Evolutionary conservation across 2,888 invertebrate species (phyloP).

Genomic region (Lordiphosa fenestrarum): DNA sequence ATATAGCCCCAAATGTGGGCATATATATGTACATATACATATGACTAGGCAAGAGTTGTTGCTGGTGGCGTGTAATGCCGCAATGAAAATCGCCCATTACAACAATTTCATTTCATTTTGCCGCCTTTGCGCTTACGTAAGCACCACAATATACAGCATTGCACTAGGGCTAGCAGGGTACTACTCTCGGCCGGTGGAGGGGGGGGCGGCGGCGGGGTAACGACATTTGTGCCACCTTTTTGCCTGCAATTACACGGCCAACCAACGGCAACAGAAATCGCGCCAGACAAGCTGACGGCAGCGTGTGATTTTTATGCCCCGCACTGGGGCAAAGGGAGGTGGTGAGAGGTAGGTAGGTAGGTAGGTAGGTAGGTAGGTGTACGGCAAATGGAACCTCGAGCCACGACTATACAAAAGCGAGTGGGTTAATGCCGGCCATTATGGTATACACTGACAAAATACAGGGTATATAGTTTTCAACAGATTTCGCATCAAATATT

Average conservation of each 20-base stretch:
- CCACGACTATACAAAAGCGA: background rate
- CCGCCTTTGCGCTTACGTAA: constrained; percentile 71
- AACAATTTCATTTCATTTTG: constrained; percentile 73
- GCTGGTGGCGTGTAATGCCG: constrained; percentile 60
- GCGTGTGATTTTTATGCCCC: constrained; percentile 63
- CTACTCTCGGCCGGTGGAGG: constrained; percentile 11
- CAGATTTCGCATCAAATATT: too few relatives aligned
- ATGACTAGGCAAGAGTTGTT: constrained; percentile 33
- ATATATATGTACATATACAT: background rate
- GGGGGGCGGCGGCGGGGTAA: constrained; percentile 11
- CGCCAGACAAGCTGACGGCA: constrained; percentile 72
- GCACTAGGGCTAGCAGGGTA: constrained; percentile 37
- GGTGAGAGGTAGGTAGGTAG: too few relatives aligned
- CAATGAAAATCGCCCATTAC: constrained; percentile 73
- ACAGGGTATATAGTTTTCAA: too few relatives aligned
- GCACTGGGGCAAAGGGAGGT: constrained; percentile 10
- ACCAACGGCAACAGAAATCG: constrained; percentile 51
- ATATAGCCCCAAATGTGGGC: constrained; percentile 8
- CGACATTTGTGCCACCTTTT: constrained; percentile 70
- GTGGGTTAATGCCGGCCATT: background rate
- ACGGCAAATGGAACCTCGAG: too few relatives aligned
- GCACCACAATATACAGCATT: constrained; percentile 36
- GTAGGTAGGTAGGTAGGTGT: too few relatives aligned
- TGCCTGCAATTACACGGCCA: constrained; percentile 68
- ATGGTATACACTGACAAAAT: too few relatives aligned